Percentiles rank a stretch among this genome's conserved stretches.
Conservation (phyloP, 2,113 vertebrate genomes). For the Equus przewalskii region DNA sequence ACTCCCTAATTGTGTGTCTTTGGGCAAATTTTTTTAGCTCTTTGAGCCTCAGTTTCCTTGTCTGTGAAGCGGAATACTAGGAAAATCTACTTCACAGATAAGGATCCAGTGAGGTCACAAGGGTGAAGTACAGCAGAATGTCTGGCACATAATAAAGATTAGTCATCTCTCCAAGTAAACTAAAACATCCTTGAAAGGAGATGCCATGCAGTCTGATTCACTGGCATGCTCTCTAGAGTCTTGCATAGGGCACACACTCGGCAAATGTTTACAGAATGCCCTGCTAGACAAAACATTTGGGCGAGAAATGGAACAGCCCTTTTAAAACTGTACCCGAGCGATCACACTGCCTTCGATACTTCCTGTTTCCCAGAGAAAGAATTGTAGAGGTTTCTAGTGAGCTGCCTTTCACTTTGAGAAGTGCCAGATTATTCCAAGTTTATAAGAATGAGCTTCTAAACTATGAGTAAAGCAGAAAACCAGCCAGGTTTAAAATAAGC, state of each 20-base stretch:
- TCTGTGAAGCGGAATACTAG: background rate
- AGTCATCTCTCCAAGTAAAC: background rate
- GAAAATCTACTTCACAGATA: background rate
- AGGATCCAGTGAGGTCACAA: background rate
- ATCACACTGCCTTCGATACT: background rate
- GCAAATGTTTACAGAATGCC: background rate
- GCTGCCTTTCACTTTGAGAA: constrained; percentile 38
- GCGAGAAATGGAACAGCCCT: background rate
- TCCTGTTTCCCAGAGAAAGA: constrained; percentile 36
- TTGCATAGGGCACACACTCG: background rate
- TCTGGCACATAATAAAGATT: background rate
- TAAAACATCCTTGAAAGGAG: background rate
- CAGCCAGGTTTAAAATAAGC: constrained; percentile 72
- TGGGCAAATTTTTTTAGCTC: constrained; percentile 2
- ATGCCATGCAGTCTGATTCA: background rate
- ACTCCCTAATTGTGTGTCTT: background rate
- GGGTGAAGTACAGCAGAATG: background rate
- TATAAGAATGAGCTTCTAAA: constrained; percentile 75
- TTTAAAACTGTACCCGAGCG: constrained; percentile 16
- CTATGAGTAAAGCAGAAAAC: constrained; percentile 76
- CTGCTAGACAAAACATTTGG: constrained; percentile 11
- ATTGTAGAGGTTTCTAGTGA: constrained; percentile 41
- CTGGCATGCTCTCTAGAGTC: background rate
- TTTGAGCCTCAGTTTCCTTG: background rate
- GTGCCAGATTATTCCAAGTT: constrained; percentile 58